A percentile compares a stretch with the other conserved stretches of the same genome.
phyloP scores from a whole-genome alignment of 2,797 vertebrate genomes.

The Pelodytes ibericus region DNA sequence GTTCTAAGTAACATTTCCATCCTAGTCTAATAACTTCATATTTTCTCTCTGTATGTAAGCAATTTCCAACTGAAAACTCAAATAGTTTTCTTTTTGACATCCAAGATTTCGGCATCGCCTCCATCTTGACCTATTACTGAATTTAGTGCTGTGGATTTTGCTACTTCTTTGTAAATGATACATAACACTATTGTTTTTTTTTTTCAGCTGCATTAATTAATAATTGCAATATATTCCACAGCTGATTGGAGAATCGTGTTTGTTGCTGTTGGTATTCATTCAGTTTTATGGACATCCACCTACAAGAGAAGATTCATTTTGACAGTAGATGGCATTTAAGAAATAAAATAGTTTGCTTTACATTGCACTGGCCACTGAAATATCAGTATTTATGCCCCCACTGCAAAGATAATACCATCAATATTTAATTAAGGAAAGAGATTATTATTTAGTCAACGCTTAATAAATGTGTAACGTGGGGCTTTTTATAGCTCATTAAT shows the following conservation, averaged over 20 bases:
- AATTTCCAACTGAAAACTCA: too few relatives aligned
- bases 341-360: background rate
- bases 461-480: background rate
- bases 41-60: too few relatives aligned
- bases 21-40: too few relatives aligned
- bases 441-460: background rate
- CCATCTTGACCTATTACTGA: too few relatives aligned
- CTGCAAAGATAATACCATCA: background rate
- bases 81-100: too few relatives aligned
- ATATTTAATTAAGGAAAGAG: constrained; percentile 15
- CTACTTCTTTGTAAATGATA: too few relatives aligned
- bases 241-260: background rate
- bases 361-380: background rate
- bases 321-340: background rate
- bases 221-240: background rate
- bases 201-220: background rate
- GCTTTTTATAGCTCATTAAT: too few relatives aligned
- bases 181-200: too few relatives aligned
- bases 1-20: too few relatives aligned
- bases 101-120: too few relatives aligned
- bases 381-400: background rate
- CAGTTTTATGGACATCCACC: background rate
- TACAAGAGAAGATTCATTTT: background rate
- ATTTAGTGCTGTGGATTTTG: too few relatives aligned
- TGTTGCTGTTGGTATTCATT: background rate